Conservation (phyloP, 2,113 vertebrate species). For the Gobius niger region DNA sequence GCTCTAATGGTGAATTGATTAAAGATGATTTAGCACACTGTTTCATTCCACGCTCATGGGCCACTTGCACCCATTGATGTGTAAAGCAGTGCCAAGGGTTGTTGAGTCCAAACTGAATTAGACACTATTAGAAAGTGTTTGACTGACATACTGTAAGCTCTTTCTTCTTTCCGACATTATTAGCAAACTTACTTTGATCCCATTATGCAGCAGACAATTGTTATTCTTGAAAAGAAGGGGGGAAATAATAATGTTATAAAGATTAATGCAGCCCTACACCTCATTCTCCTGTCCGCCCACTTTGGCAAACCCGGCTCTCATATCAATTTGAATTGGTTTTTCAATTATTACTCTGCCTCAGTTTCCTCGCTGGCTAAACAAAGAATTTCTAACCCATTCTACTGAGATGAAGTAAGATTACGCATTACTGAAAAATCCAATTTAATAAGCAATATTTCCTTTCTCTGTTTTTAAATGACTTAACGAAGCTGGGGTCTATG, state of each 20-base stretch:
- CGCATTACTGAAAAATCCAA: constrained; percentile 78
- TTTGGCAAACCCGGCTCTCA: constrained; percentile 67
- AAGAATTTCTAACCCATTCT: constrained; percentile 73
- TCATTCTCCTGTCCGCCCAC: constrained; percentile 67
- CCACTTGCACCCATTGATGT: constrained; percentile 69
- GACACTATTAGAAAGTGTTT: constrained; percentile 71
- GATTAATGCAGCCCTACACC: constrained; percentile 74
- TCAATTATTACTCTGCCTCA: constrained; percentile 76
- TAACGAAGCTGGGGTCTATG: constrained; percentile 51
- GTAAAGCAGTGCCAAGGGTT: constrained; percentile 63
- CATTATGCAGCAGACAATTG: constrained; percentile 75
- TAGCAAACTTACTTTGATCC: constrained; percentile 76
- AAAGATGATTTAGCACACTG: constrained; percentile 69
- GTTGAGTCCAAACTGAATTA: constrained; percentile 71
- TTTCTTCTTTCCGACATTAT: constrained; percentile 73
- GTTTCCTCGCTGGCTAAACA: constrained; percentile 73
- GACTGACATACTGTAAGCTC: constrained; percentile 70
- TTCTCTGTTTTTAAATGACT: constrained; percentile 78
- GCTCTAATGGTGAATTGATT: constrained; percentile 67
- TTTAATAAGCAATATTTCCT: constrained; percentile 79
- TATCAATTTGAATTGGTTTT: constrained; percentile 81
- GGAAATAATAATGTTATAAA: constrained; percentile 79
- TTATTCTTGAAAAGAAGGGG: constrained; percentile 74
- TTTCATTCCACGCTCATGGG: constrained; percentile 57
- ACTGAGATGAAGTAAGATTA: constrained; percentile 76